A percentile compares a stretch with the other conserved stretches of the same genome.
These are phyloP conservation scores for Anorthoa munda DNA, from an alignment of 2,888 invertebrate species.

Conservation along the genomic window DNA sequence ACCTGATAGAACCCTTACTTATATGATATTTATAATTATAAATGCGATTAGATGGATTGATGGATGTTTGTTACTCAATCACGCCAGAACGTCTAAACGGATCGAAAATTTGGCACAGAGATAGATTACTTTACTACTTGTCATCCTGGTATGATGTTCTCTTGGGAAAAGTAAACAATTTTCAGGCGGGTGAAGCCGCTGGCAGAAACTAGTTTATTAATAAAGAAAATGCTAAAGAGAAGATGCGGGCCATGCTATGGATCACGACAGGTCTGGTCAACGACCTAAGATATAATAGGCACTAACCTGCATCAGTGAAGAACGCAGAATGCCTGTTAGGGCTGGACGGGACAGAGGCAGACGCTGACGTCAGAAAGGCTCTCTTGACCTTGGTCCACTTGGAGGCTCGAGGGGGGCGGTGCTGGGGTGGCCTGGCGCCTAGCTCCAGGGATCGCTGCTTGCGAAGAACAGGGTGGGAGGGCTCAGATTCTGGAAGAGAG, in stretches of 20 bases:
- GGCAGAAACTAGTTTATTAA: too few relatives aligned
- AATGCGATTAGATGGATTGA: too few relatives aligned
- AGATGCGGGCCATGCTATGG: neutral
- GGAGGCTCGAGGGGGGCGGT: conserved; percentile 91
- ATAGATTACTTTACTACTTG: too few relatives aligned
- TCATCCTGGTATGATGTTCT: too few relatives aligned
- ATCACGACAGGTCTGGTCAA: neutral
- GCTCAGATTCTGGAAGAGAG: conserved; percentile 83
- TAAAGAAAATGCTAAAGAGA: neutral
- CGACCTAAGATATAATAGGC: conserved; percentile 10
- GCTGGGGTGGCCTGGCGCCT: conserved; percentile 86
- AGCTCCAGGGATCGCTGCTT: conserved; percentile 88
- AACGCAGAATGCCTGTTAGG: conserved; percentile 93
- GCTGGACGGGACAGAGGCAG: conserved; percentile 93
- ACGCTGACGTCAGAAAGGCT: conserved; percentile 92
- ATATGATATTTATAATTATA: too few relatives aligned
- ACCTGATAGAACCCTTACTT: too few relatives aligned
- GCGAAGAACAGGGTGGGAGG: conserved; percentile 84
- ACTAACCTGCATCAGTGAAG: conserved; percentile 92
- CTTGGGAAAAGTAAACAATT: too few relatives aligned
- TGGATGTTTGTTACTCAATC: too few relatives aligned
- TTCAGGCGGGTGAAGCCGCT: too few relatives aligned
- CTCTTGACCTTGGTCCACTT: conserved; percentile 95
- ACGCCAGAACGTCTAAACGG: too few relatives aligned
- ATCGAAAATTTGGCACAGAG: too few relatives aligned